Evolutionary conservation across 2,888 invertebrate species (phyloP), one percentile per base, ranked within the genome.

Genomic region (Sycophila texana): DNA sequence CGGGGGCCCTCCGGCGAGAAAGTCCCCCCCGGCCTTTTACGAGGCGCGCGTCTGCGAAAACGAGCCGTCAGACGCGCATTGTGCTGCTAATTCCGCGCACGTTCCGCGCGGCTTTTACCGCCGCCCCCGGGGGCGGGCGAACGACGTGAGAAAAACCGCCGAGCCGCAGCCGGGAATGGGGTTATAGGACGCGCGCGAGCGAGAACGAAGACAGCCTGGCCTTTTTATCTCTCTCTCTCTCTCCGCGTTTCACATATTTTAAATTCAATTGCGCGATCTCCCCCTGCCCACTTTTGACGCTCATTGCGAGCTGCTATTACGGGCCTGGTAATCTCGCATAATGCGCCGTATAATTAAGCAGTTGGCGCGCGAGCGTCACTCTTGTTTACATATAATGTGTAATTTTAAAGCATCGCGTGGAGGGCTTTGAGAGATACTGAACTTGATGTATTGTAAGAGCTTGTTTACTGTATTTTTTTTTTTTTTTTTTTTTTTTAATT

Each of bases 301-400:
- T 26, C 18, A 12, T n/a, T 22, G 30, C 39, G 26, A 20, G 47
- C 39, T 39, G 39, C 10, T 39, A 66, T 75, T 75, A 39, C 47
- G n/a, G 60, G 53, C 12, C 53, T 5, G 70, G 55, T 67, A 70
- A 70, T 70, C 49, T 47, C 39, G 55, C 7, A 70, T 70, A 63
- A 70, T 63, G 22, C 10, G 22, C 63, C 47, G 63, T 70, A 63
- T 71, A 77, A 77, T 77, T 77, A 77, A 77, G 71, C 71, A 72
- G 49, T 65, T 77, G 57, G 18, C 10, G 14, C 10, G 14, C 39
- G 30, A 57, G 20, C 53, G 20, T 60, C 30, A 26, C 26, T 49
- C 71, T 77, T 66, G 63, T 77, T 71, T 66, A 66, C 77, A 26
- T 51, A n/a, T 66, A 58, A 51, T 66, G 20, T 47, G 20, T 3